Percentiles rank a stretch among this genome's conserved stretches.
Evolutionary conservation across 2,888 invertebrate species (phyloP).

Genomic region (Argyresthia albistria): DNA sequence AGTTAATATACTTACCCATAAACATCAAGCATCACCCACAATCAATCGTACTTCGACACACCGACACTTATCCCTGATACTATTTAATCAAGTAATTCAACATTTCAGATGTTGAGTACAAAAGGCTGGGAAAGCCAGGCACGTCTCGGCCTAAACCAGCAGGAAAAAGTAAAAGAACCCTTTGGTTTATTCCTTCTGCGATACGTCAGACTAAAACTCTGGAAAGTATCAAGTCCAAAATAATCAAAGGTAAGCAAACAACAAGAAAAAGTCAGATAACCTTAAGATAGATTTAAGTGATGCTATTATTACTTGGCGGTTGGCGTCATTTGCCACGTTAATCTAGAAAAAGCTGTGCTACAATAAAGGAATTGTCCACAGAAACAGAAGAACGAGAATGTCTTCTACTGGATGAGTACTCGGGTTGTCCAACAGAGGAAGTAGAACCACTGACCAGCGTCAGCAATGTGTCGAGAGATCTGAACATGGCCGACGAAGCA

Average conservation of each 20-base stretch:
- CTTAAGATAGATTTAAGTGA: too few species aligned
- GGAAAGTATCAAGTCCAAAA: conserved; percentile 63
- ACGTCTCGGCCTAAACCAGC: conserved; percentile 33
- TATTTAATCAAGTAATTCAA: not conserved
- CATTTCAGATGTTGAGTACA: conserved; percentile 61
- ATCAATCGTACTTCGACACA: not conserved
- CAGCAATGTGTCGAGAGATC: conserved; percentile 30
- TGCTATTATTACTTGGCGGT: too few species aligned
- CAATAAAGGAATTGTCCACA: conserved; percentile 16
- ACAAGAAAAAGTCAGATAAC: too few species aligned
- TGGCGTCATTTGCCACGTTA: too few species aligned
- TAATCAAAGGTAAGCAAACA: conserved; percentile 43
- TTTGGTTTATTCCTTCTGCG: conserved; percentile 68
- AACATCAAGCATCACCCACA: too few species aligned
- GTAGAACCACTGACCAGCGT: conserved; percentile 34
- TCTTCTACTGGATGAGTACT: conserved; percentile 71
- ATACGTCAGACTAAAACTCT: conserved; percentile 63
- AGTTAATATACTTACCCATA: not conserved
- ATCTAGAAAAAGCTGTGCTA: not conserved
- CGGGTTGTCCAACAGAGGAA: conserved; percentile 48
- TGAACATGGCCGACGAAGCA: conserved; percentile 40
- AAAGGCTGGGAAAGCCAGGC: conserved; percentile 49
- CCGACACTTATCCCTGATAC: too few species aligned
- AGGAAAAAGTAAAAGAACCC: conserved; percentile 40
- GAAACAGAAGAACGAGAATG: conserved; percentile 73